Base-by-base conservation (phyloP, 2,888 invertebrate genomes). In the Latrodectus elegans region DNA sequence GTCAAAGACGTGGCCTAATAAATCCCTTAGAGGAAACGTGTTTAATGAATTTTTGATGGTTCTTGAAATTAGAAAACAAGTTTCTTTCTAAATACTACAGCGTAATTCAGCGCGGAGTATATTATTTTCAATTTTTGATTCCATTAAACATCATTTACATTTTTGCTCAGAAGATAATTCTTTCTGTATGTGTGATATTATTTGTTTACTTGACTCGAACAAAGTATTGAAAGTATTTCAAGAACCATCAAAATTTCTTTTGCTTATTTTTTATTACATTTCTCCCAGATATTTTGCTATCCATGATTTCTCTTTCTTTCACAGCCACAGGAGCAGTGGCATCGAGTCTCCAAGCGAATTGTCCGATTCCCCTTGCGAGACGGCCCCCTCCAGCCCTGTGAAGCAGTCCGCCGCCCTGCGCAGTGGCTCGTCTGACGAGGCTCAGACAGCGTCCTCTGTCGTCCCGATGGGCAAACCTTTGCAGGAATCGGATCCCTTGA, bases 321-420 rank as follows among this genome's bases (percentile, higher is more conserved):
- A 14, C 90, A 96, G 97, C 92, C 96, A 96, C 2, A 93, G 96
- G 91, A 96, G 96, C 0, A 98, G 97, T 90, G 97, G 97, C 55
- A 95, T 96, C 77, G 96, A 97, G 68, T 97, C 97, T 0, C 98
- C 98, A 1, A 97, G 97, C 91, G 98, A 98, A 93, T 94, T 98
- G 79, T 98, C 98, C 0, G 98, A 98, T 93, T 98, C 98, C 17
- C 98, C 98, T 0, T 96, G 97, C 78, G 96, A 96, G 92, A 96
- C 96, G 65, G 94, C 95, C 91, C 96, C 96, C 4, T 94, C 91
- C 38, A 88, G 88, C 72, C 88, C 88, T 4, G 71, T 79, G 11
- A 86, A 71, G 64, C 38, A 86, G 17, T 80, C 55, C 70, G 17
- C 74, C 70, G 14, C 74, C 26, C 8, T 55, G 8, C 51, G 79